A percentile compares a stretch with the other conserved stretches of the same genome.
These are phyloP conservation scores for Erythrocebus patas DNA, from an alignment of 2,113 vertebrate species.

Conservation along the genomic window DNA sequence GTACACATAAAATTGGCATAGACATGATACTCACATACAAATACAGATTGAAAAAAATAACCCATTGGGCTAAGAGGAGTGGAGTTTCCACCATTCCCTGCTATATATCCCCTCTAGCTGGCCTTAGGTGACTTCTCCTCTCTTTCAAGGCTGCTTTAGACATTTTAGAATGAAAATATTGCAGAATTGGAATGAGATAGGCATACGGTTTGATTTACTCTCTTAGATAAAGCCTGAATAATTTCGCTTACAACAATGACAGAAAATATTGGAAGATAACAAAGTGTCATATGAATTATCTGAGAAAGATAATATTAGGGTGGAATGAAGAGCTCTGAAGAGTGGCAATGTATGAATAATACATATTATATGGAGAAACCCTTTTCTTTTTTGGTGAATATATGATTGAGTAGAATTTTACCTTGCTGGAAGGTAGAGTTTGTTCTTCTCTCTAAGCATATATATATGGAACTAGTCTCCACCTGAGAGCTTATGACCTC, in stretches of 20 bases:
- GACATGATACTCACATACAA: not conserved
- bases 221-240: conserved; percentile 33
- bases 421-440: not conserved
- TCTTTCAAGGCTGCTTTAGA: conserved; percentile 5
- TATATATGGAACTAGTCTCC: not conserved
- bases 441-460: not conserved
- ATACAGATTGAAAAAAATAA: not conserved
- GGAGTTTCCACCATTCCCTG: not conserved
- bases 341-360: conserved; percentile 49
- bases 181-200: not conserved
- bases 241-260: conserved; percentile 57
- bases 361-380: not conserved
- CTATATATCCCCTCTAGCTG: not conserved
- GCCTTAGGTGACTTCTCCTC: conserved; percentile 34
- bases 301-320: conserved; percentile 40
- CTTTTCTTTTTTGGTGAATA: conserved; percentile 26
- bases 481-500: too few relatives aligned
- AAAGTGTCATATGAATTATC: conserved; percentile 43
- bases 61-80: not conserved
- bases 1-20: not conserved
- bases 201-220: conserved; percentile 2
- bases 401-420: conserved; percentile 41
- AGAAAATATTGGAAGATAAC: conserved; percentile 48
- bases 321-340: conserved; percentile 37
- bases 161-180: conserved; percentile 32